Evolutionary conservation across 1,140 invertebrate genomes (phyloP).

Genomic region (Cepaea nemoralis): DNA sequence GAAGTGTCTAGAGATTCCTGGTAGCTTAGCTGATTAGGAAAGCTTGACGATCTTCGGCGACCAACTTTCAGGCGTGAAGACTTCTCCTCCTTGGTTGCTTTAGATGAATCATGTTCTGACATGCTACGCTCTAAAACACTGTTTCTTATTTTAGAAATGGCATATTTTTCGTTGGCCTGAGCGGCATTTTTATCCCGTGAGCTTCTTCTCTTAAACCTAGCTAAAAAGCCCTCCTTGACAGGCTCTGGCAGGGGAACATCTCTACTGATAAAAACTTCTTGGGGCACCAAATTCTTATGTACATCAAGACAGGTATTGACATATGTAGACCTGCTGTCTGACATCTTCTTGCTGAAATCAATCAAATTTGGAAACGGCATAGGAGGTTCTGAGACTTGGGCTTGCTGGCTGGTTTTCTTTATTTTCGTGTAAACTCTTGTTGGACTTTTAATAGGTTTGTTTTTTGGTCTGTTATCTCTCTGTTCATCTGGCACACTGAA

Average conservation of each 20-base stretch:
- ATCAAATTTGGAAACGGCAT: constrained; percentile 59
- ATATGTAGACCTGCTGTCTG: constrained; percentile 41
- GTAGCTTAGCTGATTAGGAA: constrained; percentile 65
- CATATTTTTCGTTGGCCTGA: constrained; percentile 60
- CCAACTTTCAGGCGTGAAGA: constrained; percentile 42
- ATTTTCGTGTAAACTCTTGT: constrained; percentile 22
- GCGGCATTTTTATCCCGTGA: constrained; percentile 60
- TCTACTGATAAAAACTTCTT: constrained; percentile 4
- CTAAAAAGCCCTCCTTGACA: constrained; percentile 58
- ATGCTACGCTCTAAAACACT: constrained; percentile 50
- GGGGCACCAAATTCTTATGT: not conserved
- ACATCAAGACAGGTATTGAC: constrained; percentile 38
- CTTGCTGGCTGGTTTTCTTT: constrained; percentile 9
- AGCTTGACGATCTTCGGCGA: constrained; percentile 60
- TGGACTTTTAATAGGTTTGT: constrained; percentile 27
- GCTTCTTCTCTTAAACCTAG: constrained; percentile 62
- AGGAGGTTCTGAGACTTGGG: constrained; percentile 41
- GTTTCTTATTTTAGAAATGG: constrained; percentile 41
- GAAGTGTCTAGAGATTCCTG: constrained; percentile 41
- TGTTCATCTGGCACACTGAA: not conserved
- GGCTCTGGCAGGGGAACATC: constrained; percentile 41
- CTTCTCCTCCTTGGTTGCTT: constrained; percentile 39
- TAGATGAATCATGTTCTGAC: constrained; percentile 44
- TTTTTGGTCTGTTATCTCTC: not conserved
- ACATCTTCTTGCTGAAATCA: constrained; percentile 53